These are phyloP conservation scores for Crotalus viridis DNA, from an alignment of 2,113 vertebrate species.

Conservation along the genomic window DNA sequence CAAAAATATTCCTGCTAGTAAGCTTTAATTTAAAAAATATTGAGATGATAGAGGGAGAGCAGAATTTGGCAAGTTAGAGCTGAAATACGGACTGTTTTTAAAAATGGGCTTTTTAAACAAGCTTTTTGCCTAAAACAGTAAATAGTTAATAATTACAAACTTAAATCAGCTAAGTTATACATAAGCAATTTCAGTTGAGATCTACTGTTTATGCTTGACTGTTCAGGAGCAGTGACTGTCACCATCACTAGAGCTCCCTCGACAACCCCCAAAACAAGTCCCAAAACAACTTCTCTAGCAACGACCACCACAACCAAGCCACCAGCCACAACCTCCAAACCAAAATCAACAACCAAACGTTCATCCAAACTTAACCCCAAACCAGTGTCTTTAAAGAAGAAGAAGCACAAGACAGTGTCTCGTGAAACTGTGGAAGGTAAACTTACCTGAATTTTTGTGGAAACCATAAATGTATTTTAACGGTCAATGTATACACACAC, in stretches of 20 bases:
- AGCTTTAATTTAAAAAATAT: neutral
- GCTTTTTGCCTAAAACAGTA: neutral
- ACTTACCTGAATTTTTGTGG: neutral
- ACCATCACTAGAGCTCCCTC: neutral
- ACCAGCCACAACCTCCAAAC: constrained; percentile 41
- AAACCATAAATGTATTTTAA: neutral
- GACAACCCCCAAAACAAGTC: neutral
- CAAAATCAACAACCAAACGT: constrained; percentile 60
- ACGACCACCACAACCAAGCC: neutral
- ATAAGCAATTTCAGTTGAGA: neutral
- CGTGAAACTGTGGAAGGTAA: constrained; percentile 71
- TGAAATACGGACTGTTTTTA: neutral
- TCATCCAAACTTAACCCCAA: constrained; percentile 65
- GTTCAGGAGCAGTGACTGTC: neutral
- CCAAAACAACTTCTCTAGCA: neutral
- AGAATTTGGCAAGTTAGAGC: neutral
- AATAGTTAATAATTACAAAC: neutral
- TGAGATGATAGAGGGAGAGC: neutral
- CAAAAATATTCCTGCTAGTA: neutral
- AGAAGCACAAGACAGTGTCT: constrained; percentile 64
- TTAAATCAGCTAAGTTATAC: neutral
- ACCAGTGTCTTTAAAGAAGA: constrained; percentile 28
- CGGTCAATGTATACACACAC: neutral
- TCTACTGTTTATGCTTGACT: neutral
- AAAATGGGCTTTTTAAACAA: neutral